Percentiles rank a stretch among this genome's conserved stretches.
These are phyloP conservation scores for Clangula hyemalis DNA, from an alignment of 2,797 vertebrate species.

Conservation along the genomic window DNA sequence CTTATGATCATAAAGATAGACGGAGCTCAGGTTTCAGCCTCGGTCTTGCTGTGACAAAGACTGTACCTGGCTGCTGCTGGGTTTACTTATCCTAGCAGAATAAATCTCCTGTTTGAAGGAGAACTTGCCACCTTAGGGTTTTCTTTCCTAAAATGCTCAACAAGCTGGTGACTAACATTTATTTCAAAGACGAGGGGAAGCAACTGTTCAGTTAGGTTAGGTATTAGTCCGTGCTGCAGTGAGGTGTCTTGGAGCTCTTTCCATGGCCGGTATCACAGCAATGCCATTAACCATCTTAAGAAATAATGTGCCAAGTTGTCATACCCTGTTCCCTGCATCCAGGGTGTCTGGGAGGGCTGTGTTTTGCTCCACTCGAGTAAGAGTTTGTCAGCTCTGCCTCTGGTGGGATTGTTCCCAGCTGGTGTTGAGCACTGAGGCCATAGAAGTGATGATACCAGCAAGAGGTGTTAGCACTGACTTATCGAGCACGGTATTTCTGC, in stretches of 20 bases:
- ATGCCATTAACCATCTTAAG: not conserved
- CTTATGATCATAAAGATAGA: not conserved
- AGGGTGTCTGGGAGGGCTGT: not conserved
- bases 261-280: not conserved
- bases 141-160: not conserved
- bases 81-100: not conserved
- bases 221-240: not conserved
- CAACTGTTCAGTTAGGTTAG: not conserved
- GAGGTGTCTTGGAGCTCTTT: not conserved
- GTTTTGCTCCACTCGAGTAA: not conserved
- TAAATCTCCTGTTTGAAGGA: not conserved
- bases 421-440: not conserved
- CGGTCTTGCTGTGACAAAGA: not conserved
- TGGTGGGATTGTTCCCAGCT: not conserved
- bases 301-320: not conserved
- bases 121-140: not conserved
- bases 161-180: not conserved
- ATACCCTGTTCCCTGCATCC: not conserved
- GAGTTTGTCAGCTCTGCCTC: not conserved
- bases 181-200: not conserved
- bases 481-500: not conserved
- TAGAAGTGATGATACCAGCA: fast-evolving
- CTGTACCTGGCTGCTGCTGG: not conserved
- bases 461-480: not conserved
- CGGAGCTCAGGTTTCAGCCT: constrained; percentile 7